phyloP scores from a whole-genome alignment of 2,888 invertebrate species.

The Oasisia sp. region DNA sequence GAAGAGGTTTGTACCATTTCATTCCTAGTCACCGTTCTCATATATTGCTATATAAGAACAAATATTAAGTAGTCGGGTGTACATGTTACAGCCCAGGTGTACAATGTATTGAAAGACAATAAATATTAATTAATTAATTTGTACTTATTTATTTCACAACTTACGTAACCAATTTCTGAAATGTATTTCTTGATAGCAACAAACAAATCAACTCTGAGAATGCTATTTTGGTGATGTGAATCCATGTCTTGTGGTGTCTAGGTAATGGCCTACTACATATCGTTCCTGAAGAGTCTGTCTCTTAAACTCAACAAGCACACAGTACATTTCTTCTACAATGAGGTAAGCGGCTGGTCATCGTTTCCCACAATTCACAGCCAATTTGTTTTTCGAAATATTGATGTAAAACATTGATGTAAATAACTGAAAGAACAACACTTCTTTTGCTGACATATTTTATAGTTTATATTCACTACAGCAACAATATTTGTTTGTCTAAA shows the following conservation, averaged over 20 bases:
- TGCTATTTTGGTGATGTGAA: not conserved
- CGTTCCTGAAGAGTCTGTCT: slow-evolving; percentile 97
- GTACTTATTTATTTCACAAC: not conserved
- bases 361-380: not conserved
- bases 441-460: not conserved
- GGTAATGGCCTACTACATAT: slow-evolving; percentile 99
- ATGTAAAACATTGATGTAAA: not conserved
- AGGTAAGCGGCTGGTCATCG: slow-evolving; percentile 70
- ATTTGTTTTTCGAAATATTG: not conserved
- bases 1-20: slow-evolving; percentile 78
- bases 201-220: not conserved
- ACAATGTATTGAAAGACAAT: too few relatives aligned
- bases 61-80: too few relatives aligned
- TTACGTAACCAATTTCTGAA: not conserved
- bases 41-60: not conserved
- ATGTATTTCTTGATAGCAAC: not conserved
- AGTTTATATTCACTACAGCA: not conserved
- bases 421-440: not conserved
- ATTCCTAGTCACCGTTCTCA: not conserved
- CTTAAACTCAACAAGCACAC: slow-evolving; percentile 97
- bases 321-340: slow-evolving; percentile 99
- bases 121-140: too few relatives aligned
- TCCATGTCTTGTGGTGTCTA: slow-evolving; percentile 38
- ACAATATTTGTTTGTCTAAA: not conserved
- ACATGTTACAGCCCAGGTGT: too few relatives aligned